Percentiles rank a stretch among this genome's conserved stretches.
Evolutionary conservation across 2,113 vertebrate species (phyloP).

Genomic region (Notechis scutatus): DNA sequence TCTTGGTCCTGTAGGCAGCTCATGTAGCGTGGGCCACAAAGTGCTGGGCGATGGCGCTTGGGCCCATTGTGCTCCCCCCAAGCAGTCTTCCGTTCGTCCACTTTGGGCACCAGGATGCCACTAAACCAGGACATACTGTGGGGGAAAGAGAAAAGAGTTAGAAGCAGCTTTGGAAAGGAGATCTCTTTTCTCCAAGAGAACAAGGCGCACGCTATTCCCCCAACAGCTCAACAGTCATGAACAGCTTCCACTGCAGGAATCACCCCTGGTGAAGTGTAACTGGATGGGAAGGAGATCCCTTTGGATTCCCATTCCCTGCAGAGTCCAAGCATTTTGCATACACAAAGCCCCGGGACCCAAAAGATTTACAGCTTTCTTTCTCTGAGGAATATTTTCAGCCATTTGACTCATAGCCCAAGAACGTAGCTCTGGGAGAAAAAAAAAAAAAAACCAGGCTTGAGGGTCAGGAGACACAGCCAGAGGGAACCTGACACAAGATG

Average conservation of each 20-base stretch:
- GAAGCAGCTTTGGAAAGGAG: not conserved
- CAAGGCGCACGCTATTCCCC: not conserved
- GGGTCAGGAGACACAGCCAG: not conserved
- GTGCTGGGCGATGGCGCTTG: conserved; percentile 78
- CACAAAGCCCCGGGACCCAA: not conserved
- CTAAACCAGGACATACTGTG: conserved; percentile 96
- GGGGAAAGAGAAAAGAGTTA: not conserved
- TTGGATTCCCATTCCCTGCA: not conserved
- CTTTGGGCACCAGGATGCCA: conserved; percentile 93
- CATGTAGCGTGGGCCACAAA: conserved; percentile 91
- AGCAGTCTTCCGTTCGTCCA: conserved; percentile 92
- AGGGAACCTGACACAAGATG: not conserved
- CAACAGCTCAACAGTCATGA: not conserved
- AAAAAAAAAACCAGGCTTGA: not conserved
- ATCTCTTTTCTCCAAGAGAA: not conserved
- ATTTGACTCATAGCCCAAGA: not conserved
- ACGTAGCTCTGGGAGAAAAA: not conserved
- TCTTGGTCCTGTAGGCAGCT: conserved; percentile 92
- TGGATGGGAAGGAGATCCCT: not conserved
- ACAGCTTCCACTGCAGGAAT: not conserved
- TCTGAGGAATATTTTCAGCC: not conserved
- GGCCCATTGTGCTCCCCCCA: conserved; percentile 95
- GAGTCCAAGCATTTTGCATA: not conserved
- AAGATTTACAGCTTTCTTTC: not conserved
- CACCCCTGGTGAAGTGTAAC: not conserved